Conservation (phyloP, 2,888 invertebrate genomes). For the Adelognathus sp. region DNA sequence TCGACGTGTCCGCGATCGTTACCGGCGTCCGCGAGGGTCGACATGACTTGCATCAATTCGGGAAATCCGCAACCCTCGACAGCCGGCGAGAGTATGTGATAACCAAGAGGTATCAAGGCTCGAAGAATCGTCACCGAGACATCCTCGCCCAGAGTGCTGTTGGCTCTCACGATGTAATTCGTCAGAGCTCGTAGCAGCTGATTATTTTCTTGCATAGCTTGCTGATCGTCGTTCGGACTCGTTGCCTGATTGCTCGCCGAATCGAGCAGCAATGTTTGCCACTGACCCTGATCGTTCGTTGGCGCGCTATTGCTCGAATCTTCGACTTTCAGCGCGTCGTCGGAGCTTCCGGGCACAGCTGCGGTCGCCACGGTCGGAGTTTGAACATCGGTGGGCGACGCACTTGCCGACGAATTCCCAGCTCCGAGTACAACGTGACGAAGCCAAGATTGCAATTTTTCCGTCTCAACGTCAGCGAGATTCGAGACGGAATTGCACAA, state of each 20-base stretch:
- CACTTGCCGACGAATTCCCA: slow-evolving; percentile 78
- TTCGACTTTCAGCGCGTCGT: slow-evolving; percentile 71
- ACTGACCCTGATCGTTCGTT: slow-evolving; percentile 67
- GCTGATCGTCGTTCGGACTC: slow-evolving; percentile 80
- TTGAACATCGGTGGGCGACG: slow-evolving; percentile 82
- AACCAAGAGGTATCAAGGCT: slow-evolving; percentile 89
- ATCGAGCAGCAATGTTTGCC: slow-evolving; percentile 71
- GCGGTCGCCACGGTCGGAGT: slow-evolving; percentile 80
- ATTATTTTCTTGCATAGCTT: slow-evolving; percentile 86
- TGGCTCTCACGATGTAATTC: slow-evolving; percentile 88
- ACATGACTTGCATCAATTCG: slow-evolving; percentile 90
- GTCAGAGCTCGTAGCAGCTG: slow-evolving; percentile 87
- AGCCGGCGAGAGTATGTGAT: slow-evolving; percentile 85
- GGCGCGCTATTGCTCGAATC: slow-evolving; percentile 66
- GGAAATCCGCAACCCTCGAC: slow-evolving; percentile 89
- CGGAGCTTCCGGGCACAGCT: slow-evolving; percentile 61
- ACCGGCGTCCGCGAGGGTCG: slow-evolving; percentile 92
- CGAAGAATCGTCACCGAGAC: slow-evolving; percentile 86
- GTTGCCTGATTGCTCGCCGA: slow-evolving; percentile 68
- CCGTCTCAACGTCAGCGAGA: slow-evolving; percentile 85
- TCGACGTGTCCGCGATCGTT: slow-evolving; percentile 90
- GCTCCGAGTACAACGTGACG: slow-evolving; percentile 86
- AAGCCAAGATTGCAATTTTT: slow-evolving; percentile 86
- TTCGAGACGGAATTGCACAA: slow-evolving; percentile 87
- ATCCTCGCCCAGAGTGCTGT: slow-evolving; percentile 84